Conservation (phyloP, 2,113 vertebrate genomes). For the Gulo gulo region DNA sequence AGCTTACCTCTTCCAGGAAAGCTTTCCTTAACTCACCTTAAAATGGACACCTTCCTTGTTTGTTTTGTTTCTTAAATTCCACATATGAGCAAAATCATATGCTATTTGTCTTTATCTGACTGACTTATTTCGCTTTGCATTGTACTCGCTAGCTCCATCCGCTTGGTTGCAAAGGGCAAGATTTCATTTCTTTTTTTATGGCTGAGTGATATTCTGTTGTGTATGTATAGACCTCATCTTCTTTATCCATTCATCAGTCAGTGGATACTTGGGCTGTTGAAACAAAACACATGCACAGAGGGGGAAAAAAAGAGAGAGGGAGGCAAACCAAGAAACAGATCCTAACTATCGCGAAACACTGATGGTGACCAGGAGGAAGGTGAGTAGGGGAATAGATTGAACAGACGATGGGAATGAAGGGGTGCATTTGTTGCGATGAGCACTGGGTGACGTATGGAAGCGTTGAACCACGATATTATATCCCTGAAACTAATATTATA, state of each 20-base stretch:
- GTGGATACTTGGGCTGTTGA: not conserved
- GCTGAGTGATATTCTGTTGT: not conserved
- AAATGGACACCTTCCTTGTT: not conserved
- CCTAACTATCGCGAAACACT: not conserved
- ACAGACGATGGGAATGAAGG: not conserved
- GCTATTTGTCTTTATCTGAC: not conserved
- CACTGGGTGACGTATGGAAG: not conserved
- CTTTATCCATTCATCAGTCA: not conserved
- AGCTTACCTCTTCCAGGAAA: not conserved
- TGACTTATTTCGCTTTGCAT: not conserved
- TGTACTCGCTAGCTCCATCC: not conserved
- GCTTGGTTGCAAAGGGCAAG: not conserved
- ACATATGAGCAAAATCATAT: not conserved
- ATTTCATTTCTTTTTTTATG: not conserved
- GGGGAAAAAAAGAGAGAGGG: not conserved
- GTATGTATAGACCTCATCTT: not conserved
- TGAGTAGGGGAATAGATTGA: not conserved
- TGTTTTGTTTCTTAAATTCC: not conserved
- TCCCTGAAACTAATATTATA: not conserved
- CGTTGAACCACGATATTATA: not conserved
- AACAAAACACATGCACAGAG: not conserved
- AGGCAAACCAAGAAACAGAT: not conserved
- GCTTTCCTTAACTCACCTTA: not conserved
- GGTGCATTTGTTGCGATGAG: not conserved
- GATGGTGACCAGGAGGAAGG: not conserved